Percentiles rank a stretch among this genome's conserved stretches.
Conservation (phyloP, 64 coral and sea anemone species). For the Montipora foliosa region DNA sequence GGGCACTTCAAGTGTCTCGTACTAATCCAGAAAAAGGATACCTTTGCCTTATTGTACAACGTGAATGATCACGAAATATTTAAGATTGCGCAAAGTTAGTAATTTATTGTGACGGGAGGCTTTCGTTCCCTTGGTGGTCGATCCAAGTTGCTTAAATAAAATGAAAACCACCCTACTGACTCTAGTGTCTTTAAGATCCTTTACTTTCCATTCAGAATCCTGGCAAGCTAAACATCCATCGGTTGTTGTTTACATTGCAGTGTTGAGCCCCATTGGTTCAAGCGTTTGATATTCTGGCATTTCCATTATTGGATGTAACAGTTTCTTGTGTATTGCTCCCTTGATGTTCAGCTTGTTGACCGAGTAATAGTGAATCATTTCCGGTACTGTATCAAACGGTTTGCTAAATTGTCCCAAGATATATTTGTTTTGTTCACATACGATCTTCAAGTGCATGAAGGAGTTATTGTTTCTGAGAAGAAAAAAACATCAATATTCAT, state of each 20-base stretch:
- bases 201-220: not conserved
- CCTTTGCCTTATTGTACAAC: no score
- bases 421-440: constrained; percentile 60
- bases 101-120: no score
- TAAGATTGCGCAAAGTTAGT: no score
- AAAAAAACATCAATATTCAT: not conserved
- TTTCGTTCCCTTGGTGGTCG: no score
- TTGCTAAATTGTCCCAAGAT: constrained; percentile 98
- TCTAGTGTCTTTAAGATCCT: no score
- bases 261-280: constrained; percentile 15
- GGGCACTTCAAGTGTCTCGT: no score
- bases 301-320: constrained; percentile 70
- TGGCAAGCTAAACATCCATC: not conserved
- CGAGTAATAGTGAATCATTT: constrained; percentile 94
- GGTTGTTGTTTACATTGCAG: constrained; percentile 15
- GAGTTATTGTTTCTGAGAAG: constrained; percentile 89
- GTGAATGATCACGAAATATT: no score
- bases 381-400: constrained; percentile 90
- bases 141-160: no score
- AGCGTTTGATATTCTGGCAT: constrained; percentile 76
- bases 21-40: no score
- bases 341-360: constrained; percentile 94
- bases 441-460: constrained; percentile 96
- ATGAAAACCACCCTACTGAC: no score
- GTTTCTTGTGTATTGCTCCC: constrained; percentile 93